Evolutionary conservation across 1,140 invertebrate species (phyloP).

Genomic region (Lasaia peninsularis): DNA sequence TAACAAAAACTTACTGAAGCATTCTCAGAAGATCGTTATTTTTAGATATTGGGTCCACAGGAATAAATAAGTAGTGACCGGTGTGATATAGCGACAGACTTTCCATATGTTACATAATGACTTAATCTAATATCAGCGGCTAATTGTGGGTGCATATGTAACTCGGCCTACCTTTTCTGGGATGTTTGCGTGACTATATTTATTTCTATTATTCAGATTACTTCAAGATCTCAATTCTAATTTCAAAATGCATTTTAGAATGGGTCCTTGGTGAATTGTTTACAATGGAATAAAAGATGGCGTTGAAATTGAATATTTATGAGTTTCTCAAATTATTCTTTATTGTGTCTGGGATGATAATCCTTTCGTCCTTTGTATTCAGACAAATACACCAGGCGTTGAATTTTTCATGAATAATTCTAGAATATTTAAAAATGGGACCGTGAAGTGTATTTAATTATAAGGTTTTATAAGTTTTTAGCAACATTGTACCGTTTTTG

Average conservation of each 20-base stretch:
- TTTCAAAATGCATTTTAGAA: neutral
- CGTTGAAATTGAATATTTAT: conserved; percentile 1
- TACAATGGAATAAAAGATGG: neutral
- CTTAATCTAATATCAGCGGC: too few species aligned
- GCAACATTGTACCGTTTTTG: too few species aligned
- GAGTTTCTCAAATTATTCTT: conserved; percentile 7
- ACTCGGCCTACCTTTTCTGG: too few species aligned
- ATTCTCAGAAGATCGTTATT: too few species aligned
- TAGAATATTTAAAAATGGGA: conserved; percentile 2
- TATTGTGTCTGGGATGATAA: conserved; percentile 8
- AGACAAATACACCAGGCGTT: neutral
- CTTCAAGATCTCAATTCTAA: neutral
- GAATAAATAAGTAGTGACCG: too few species aligned
- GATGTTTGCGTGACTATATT: too few species aligned
- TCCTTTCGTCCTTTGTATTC: conserved; percentile 6
- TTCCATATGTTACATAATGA: too few species aligned
- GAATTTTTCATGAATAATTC: conserved; percentile 9
- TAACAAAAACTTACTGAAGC: too few species aligned
- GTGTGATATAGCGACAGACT: too few species aligned
- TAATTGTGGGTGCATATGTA: too few species aligned
- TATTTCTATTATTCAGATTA: too few species aligned
- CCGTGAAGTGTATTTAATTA: neutral
- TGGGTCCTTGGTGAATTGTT: neutral
- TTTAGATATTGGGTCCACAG: too few species aligned
- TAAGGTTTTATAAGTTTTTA: neutral